Conservation (phyloP, 2,888 invertebrate species). For the Kryphioiulus occultus region DNA sequence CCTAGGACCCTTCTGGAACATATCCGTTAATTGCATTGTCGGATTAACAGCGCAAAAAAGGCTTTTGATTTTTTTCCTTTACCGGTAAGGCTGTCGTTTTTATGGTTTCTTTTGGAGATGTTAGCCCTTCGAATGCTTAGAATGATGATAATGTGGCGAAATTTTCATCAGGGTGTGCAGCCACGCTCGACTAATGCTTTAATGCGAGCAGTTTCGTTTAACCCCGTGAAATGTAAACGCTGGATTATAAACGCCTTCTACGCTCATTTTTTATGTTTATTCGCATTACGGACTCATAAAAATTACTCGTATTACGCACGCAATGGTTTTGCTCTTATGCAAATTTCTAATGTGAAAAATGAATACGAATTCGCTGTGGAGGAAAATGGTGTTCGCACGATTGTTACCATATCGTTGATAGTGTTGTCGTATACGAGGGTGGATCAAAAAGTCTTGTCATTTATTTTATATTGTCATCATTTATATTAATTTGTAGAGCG, state of each 20-base stretch:
- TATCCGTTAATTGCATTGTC: neutral
- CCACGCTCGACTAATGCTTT: neutral
- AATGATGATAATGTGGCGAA: neutral
- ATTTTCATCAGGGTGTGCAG: neutral
- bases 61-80: neutral
- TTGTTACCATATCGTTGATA: too few species aligned
- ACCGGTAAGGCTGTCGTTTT: neutral
- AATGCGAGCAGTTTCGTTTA: neutral
- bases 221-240: neutral
- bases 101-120: neutral
- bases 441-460: too few species aligned
- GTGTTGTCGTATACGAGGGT: too few species aligned
- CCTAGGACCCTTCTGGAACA: neutral
- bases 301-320: too few species aligned
- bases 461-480: too few species aligned
- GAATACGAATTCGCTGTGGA: too few species aligned
- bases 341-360: too few species aligned
- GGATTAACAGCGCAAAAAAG: conserved; percentile 4
- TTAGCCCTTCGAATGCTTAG: neutral
- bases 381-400: too few species aligned
- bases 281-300: too few species aligned
- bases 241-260: neutral
- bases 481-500: too few species aligned
- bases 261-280: neutral
- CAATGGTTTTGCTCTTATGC: too few species aligned